Percentiles rank a stretch among this genome's conserved stretches.
Conservation (phyloP, 2,888 invertebrate species). For the Calephelis perditalis region DNA sequence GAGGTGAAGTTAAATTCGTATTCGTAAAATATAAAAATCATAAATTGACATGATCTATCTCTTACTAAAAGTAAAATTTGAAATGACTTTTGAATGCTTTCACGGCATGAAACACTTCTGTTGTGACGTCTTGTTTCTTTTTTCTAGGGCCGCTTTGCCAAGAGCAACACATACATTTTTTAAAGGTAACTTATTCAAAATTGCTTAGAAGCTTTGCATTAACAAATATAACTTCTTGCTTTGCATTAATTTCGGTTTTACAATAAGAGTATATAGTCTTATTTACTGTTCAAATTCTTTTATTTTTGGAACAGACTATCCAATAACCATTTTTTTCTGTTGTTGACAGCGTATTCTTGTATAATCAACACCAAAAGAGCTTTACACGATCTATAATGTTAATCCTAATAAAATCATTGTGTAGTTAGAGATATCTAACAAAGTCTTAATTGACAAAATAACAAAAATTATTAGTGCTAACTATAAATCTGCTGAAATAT, state of each 20-base stretch:
- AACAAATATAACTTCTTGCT: constrained; percentile 12
- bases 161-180: constrained; percentile 94
- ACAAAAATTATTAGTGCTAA: constrained; percentile 24
- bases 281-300: too few species aligned
- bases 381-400: too few species aligned
- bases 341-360: too few species aligned
- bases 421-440: too few species aligned
- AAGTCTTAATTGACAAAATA: too few species aligned
- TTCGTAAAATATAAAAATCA: too few species aligned
- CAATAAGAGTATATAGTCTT: background rate
- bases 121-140: constrained; percentile 76
- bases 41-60: too few species aligned
- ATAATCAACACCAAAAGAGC: too few species aligned
- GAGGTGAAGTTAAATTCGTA: too few species aligned
- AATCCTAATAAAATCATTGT: too few species aligned
- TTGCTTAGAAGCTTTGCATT: constrained; percentile 37
- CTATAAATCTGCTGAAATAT: constrained; percentile 13
- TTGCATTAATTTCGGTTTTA: background rate
- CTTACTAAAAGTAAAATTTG: background rate
- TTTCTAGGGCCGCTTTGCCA: constrained; percentile 85
- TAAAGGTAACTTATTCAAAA: constrained; percentile 72
- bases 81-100: background rate
- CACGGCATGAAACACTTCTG: constrained; percentile 51
- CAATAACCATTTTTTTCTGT: too few species aligned
- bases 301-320: too few species aligned